These are phyloP conservation scores for Lycaon pictus DNA, from an alignment of 2,113 vertebrate genomes.

Conservation along the genomic window DNA sequence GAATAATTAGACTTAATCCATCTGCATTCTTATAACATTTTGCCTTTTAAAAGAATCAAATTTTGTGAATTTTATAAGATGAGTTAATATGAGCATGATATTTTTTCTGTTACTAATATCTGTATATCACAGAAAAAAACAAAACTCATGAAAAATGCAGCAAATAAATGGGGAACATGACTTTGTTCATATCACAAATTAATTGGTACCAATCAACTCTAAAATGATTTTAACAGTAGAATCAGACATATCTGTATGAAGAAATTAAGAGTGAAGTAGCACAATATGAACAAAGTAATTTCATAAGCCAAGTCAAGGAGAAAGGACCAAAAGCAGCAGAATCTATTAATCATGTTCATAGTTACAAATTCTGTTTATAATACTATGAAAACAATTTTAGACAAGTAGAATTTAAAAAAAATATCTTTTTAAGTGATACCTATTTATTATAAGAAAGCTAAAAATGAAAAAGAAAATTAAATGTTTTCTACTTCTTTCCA, in stretches of 20 bases:
- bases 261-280: neutral
- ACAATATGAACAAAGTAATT: neutral
- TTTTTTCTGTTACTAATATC: neutral
- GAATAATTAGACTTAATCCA: neutral
- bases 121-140: neutral
- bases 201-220: neutral
- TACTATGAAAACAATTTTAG: slow-evolving; percentile 10
- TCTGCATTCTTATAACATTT: neutral
- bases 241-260: neutral
- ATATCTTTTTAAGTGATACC: neutral
- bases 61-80: neutral
- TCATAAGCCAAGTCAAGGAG: neutral
- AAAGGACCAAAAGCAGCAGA: neutral
- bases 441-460: neutral
- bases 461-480: neutral
- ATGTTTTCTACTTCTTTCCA: neutral
- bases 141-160: neutral
- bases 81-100: neutral
- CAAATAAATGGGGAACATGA: neutral
- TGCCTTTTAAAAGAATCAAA: neutral
- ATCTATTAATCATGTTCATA: neutral
- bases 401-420: neutral
- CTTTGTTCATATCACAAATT: neutral
- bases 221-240: neutral
- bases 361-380: neutral